Evolutionary conservation across 2,888 invertebrate genomes (phyloP).

Genomic region (Nomada goodeniana): DNA sequence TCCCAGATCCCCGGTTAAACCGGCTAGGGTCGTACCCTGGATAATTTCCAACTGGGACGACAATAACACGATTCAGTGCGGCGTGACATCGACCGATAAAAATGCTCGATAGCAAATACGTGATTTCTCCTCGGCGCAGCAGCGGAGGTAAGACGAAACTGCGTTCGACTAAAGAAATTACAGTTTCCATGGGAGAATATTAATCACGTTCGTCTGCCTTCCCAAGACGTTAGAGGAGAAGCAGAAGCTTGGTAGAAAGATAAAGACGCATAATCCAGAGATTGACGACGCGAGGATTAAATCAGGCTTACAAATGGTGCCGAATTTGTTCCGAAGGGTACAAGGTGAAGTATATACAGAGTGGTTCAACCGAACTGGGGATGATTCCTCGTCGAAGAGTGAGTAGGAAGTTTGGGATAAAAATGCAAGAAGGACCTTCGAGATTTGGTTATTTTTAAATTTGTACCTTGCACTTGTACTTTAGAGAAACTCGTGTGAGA

Average conservation of each 20-base stretch:
- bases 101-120: constrained; percentile 55
- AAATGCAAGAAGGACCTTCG: too few species aligned
- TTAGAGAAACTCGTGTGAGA: too few species aligned
- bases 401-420: too few species aligned
- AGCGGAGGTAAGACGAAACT: constrained; percentile 17
- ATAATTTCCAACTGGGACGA: constrained; percentile 69
- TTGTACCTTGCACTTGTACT: too few species aligned
- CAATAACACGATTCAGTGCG: constrained; percentile 61
- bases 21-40: constrained; percentile 55
- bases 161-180: constrained; percentile 10
- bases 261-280: constrained; percentile 9
- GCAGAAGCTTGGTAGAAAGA: background rate
- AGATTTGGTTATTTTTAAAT: too few species aligned
- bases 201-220: constrained; percentile 19
- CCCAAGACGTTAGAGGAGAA: background rate
- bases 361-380: too few species aligned
- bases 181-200: constrained; percentile 21
- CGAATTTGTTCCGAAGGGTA: background rate
- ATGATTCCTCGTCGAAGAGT: too few species aligned
- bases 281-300: constrained; percentile 21
- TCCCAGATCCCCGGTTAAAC: constrained; percentile 49
- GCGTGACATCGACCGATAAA: constrained; percentile 49
- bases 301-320: constrained; percentile 8
- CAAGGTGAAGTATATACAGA: too few species aligned
- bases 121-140: constrained; percentile 24